Conservation (phyloP, 2,888 invertebrate genomes). For the Drosophila greeni region DNA sequence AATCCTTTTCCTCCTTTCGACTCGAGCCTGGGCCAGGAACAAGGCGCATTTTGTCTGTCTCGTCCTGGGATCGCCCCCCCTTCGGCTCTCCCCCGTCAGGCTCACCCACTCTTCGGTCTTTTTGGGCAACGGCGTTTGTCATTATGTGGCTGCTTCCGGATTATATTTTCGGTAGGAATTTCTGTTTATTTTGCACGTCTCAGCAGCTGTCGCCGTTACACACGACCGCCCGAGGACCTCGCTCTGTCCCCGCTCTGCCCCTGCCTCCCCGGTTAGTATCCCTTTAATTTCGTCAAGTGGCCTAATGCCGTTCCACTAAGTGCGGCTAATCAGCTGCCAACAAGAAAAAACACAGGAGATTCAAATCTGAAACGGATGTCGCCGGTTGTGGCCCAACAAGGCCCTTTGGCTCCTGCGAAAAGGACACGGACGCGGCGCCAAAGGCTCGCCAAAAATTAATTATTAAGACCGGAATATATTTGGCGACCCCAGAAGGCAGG, state of each 20-base stretch:
- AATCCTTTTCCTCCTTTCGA: slow-evolving; percentile 68
- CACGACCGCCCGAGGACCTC: slow-evolving; percentile 33
- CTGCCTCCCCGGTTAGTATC: slow-evolving; percentile 16
- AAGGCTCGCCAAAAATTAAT: slow-evolving; percentile 42
- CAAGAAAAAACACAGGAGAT: slow-evolving; percentile 40
- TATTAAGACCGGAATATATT: slow-evolving; percentile 37
- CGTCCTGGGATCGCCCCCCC: slow-evolving; percentile 16
- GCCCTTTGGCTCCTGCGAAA: slow-evolving; percentile 30
- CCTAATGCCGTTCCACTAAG: slow-evolving; percentile 70
- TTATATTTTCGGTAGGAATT: slow-evolving; percentile 67
- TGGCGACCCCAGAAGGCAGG: too few species aligned
- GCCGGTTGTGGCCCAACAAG: slow-evolving; percentile 43
- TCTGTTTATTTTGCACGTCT: slow-evolving; percentile 62
- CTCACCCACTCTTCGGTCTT: not conserved
- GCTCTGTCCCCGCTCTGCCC: not conserved
- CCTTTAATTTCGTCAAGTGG: slow-evolving; percentile 70
- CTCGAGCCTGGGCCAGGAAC: slow-evolving; percentile 28
- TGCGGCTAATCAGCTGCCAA: slow-evolving; percentile 68
- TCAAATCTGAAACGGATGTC: slow-evolving; percentile 70
- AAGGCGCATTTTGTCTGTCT: slow-evolving; percentile 66
- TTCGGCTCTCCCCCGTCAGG: not conserved
- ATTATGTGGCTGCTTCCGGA: slow-evolving; percentile 69
- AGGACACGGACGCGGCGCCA: slow-evolving; percentile 24
- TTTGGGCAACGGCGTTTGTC: slow-evolving; percentile 57
- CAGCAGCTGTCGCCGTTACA: slow-evolving; percentile 62